Percentiles rank a stretch among this genome's conserved stretches.
phyloP scores from a whole-genome alignment of 2,113 vertebrate species.

The Gymnogyps californianus region DNA sequence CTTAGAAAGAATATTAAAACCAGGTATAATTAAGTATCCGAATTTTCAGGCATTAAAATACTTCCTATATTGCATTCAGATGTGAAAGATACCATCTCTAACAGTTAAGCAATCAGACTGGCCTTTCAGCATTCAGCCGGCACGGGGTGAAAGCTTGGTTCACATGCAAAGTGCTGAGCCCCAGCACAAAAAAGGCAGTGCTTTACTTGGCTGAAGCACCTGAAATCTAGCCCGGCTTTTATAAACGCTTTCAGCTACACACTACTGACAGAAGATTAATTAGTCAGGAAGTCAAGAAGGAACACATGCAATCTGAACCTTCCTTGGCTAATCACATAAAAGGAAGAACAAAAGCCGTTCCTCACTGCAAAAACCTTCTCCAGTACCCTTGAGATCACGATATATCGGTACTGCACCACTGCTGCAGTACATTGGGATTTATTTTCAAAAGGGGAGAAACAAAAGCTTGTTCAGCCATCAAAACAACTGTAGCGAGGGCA shows the following conservation, averaged over 20 bases:
- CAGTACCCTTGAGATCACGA: background rate
- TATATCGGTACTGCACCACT: background rate
- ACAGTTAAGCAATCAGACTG: background rate
- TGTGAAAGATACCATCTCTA: background rate
- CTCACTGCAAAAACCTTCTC: constrained; percentile 5
- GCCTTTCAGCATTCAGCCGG: background rate
- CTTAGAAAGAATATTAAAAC: background rate
- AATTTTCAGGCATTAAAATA: background rate
- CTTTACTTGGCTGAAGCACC: constrained; percentile 35
- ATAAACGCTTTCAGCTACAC: constrained; percentile 30
- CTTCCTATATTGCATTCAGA: background rate
- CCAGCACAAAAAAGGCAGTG: background rate
- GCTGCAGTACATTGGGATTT: background rate
- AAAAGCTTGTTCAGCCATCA: background rate
- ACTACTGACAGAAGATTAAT: constrained; percentile 47
- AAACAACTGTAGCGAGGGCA: background rate
- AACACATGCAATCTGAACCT: constrained; percentile 44
- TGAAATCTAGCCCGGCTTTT: constrained; percentile 33
- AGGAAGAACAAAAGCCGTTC: constrained; percentile 16
- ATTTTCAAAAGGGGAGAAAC: background rate
- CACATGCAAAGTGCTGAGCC: background rate
- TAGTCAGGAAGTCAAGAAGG: constrained; percentile 53
- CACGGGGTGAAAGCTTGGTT: background rate
- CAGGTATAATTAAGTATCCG: background rate
- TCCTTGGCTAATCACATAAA: constrained; percentile 13